Base-by-base conservation (phyloP, 2,113 vertebrate species). In the Myotis yumanensis region DNA sequence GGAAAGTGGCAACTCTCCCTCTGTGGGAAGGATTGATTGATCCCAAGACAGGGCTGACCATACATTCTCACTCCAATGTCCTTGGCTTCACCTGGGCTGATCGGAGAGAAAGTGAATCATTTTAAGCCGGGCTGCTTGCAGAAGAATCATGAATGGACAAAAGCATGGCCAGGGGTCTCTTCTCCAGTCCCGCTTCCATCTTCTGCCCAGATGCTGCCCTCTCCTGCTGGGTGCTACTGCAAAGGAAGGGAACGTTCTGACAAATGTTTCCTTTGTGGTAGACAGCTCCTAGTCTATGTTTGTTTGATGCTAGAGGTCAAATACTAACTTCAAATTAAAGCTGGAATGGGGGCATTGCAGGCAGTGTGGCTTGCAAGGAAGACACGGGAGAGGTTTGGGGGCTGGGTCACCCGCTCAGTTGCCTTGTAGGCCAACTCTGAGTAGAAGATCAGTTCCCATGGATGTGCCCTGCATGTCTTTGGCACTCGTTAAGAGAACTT, bases 401-500 rank as follows among this genome's bases (percentile, higher is more conserved):
- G 40, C 62, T 40, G 52, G 35, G 59, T 88, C 6, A 48, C n/a
- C 54, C 14, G 23, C 54, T 40, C 16, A 14, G 0, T 68, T 57
- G n/a, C 40, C 35, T 52, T 52, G 23, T 11, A 52, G 77, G 43
- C 77, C n/a, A 35, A 51, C 51, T 57, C 69, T 32, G 23, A n/a
- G 18, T 79, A 32, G 43, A 71, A 90, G 89, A 76, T 48, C 51
- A 35, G 91, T 97, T 97, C 95, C 91, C 97, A 97, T 96, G 97
- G 86, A 86, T 92, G 86, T 95, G 71, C 88, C 64, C 82, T 88
- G 87, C 75, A 35, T 90, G 86, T 86, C 64, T 59, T 72, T 97
- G 95, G 96, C 96, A 95, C 40, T 80, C 10, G 43, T 92, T 96
- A 88, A 97, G 92, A 96, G 95, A 92, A 91, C 95, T 95, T 93